phyloP scores from a whole-genome alignment of 2,113 vertebrate species.

The Excalfactoria chinensis region DNA sequence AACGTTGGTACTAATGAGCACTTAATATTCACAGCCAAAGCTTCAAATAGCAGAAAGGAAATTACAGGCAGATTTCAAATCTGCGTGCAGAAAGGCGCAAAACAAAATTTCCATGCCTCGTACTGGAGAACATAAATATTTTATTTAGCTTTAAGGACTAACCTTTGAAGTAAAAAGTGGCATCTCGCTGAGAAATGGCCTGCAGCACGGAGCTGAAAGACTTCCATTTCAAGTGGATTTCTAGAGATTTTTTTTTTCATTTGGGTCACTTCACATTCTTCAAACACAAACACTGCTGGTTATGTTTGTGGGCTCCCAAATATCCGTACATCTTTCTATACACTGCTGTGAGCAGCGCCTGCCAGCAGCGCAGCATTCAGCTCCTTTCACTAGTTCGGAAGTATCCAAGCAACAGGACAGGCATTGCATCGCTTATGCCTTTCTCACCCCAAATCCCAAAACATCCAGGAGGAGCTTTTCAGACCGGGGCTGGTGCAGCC shows the following conservation, averaged over 20 bases:
- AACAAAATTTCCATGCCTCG: conserved; percentile 38
- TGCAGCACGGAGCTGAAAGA: conserved; percentile 30
- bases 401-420: background rate
- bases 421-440: rapidly evolving
- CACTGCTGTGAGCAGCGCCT: rapidly evolving
- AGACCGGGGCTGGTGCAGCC: background rate
- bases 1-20: conserved; percentile 3
- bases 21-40: conserved; percentile 36
- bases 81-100: conserved; percentile 16
- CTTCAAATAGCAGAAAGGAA: conserved; percentile 5
- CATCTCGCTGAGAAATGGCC: conserved; percentile 53
- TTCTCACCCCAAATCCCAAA: rapidly evolving
- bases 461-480: background rate
- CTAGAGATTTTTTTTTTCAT: background rate
- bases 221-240: conserved; percentile 32
- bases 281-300: background rate
- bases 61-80: conserved; percentile 10
- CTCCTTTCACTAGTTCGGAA: background rate
- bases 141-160: conserved; percentile 63
- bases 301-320: background rate
- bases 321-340: background rate
- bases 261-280: background rate
- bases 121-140: conserved; percentile 68
- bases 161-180: conserved; percentile 68
- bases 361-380: background rate